Conservation (phyloP, 1,140 invertebrate genomes). For the Platorchestia sp. region DNA sequence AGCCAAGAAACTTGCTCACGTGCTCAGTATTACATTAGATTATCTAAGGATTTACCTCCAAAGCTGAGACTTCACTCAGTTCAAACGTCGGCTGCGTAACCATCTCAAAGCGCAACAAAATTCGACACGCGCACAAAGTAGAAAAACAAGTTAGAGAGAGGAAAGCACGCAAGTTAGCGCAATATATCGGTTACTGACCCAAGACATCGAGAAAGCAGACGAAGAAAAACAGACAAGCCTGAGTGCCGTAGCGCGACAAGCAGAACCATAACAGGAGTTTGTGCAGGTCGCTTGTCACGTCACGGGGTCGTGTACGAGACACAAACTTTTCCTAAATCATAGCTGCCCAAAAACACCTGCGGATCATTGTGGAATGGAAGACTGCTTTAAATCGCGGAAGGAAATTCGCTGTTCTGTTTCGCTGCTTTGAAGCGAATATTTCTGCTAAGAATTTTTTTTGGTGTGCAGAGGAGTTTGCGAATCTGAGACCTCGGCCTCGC, state of each 20-base stretch:
- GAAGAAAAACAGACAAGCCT: neutral
- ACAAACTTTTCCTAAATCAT: neutral
- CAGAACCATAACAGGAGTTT: neutral
- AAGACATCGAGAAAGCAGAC: neutral
- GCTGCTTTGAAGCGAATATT: neutral
- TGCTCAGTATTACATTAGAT: neutral
- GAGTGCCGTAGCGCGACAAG: neutral
- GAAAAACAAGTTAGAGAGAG: neutral
- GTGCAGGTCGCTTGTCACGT: neutral
- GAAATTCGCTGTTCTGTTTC: neutral
- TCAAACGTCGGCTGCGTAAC: neutral
- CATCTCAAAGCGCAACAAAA: neutral
- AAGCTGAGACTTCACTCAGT: neutral
- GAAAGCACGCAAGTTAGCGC: neutral
- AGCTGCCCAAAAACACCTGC: neutral
- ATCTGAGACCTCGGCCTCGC: neutral
- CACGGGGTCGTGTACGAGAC: neutral
- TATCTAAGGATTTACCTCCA: neutral
- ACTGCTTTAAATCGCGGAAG: neutral
- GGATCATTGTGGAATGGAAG: neutral
- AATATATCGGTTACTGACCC: neutral
- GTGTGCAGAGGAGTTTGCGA: neutral
- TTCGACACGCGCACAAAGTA: neutral
- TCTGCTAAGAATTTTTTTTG: neutral
- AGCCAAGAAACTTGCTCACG: neutral